Conservation (phyloP, 2,888 invertebrate species). For the Agrotis exclamationis region DNA sequence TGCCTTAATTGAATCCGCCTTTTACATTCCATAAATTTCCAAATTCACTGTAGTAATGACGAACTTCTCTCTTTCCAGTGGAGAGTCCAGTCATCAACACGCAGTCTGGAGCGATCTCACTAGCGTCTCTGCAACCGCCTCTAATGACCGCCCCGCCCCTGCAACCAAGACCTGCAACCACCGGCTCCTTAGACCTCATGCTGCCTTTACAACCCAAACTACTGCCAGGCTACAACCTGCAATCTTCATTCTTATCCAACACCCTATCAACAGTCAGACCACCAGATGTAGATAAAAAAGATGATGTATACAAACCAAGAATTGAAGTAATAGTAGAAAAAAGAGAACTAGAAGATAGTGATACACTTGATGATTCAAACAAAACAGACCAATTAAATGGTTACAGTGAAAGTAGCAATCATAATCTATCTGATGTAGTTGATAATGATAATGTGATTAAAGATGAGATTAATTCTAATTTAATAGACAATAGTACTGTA, state of each 20-base stretch:
- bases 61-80: slow-evolving; percentile 85
- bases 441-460: slow-evolving; percentile 74
- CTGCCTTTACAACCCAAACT: slow-evolving; percentile 94
- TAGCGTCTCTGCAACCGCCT: slow-evolving; percentile 90
- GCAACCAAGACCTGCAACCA: slow-evolving; percentile 93
- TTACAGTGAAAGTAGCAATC: slow-evolving; percentile 75
- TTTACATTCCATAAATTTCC: slow-evolving; percentile 13
- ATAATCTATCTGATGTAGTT: slow-evolving; percentile 71
- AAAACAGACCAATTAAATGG: slow-evolving; percentile 72
- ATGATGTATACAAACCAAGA: slow-evolving; percentile 77
- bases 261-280: slow-evolving; percentile 89
- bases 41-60: slow-evolving; percentile 56
- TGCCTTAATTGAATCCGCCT: slow-evolving; percentile 5
- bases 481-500: slow-evolving; percentile 77
- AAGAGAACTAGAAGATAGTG: slow-evolving; percentile 74
- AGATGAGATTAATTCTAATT: slow-evolving; percentile 87
- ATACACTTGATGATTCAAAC: slow-evolving; percentile 75
- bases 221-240: slow-evolving; percentile 90
- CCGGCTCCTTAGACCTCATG: slow-evolving; percentile 93
- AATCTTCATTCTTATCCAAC: slow-evolving; percentile 87
- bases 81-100: slow-evolving; percentile 90
- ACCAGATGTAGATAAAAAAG: slow-evolving; percentile 79
- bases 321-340: slow-evolving; percentile 84
- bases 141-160: slow-evolving; percentile 91
- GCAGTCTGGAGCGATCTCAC: slow-evolving; percentile 86